These are phyloP conservation scores for Pristionchus arcanus DNA, from an alignment of 2,888 invertebrate species.

Conservation along the genomic window DNA sequence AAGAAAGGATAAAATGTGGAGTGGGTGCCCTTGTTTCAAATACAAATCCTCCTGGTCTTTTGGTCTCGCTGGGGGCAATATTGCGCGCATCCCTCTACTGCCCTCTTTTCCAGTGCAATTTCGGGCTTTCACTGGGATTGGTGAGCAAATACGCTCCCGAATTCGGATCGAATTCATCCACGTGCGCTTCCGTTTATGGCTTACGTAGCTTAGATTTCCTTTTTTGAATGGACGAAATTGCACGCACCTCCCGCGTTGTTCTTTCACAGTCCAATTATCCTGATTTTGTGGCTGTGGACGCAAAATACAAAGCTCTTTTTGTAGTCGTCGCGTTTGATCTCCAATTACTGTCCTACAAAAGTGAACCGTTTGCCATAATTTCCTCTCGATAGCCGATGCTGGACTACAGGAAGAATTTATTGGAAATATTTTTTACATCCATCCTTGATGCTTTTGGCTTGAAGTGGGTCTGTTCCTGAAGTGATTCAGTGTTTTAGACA, in stretches of 20 bases:
- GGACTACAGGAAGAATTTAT: background rate
- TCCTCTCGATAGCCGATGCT: background rate
- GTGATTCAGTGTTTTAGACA: background rate
- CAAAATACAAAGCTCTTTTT: background rate
- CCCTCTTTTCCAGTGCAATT: background rate
- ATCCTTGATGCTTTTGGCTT: no score
- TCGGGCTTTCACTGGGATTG: background rate
- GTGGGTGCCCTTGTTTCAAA: background rate
- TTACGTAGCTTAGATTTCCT: background rate
- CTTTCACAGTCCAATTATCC: no score
- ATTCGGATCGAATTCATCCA: background rate
- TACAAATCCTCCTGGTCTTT: background rate
- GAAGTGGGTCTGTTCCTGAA: no score
- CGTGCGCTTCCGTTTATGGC: background rate
- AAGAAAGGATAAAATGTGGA: background rate
- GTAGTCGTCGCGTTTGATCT: background rate
- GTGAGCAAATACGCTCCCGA: background rate
- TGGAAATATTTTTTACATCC: no score
- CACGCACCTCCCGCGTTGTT: no score
- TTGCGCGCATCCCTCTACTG: background rate
- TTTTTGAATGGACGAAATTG: no score
- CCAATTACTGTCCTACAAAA: background rate
- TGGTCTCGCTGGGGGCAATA: background rate
- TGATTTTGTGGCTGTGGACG: background rate
- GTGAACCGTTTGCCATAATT: background rate